Percentiles rank a stretch among this genome's conserved stretches.
phyloP scores from a whole-genome alignment of 2,797 vertebrate genomes.

The Peromyscus eremicus region DNA sequence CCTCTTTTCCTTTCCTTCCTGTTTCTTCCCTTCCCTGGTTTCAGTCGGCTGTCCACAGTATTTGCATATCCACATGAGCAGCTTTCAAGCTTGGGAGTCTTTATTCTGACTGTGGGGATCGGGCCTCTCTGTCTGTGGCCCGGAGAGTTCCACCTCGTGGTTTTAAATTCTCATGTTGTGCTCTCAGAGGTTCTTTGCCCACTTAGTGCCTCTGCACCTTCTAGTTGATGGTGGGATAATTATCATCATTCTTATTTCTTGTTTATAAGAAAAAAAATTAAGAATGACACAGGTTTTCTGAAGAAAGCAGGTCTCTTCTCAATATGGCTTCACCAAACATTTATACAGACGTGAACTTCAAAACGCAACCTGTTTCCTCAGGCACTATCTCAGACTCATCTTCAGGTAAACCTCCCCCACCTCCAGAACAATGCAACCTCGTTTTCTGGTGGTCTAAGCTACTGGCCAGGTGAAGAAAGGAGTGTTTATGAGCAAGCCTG shows the following conservation, averaged over 20 bases:
- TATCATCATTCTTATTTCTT: background rate
- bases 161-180: background rate
- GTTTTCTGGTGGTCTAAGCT: slow-evolving; percentile 11
- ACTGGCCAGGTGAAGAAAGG: background rate
- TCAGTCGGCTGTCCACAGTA: background rate
- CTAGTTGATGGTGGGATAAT: background rate
- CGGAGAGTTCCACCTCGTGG: background rate
- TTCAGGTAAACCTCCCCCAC: slow-evolving; percentile 52
- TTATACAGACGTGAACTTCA: slow-evolving; percentile 58
- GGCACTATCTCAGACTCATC: background rate
- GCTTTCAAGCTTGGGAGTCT: background rate
- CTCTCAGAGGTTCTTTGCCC: background rate
- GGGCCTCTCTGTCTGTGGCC: background rate
- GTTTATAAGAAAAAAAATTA: slow-evolving; percentile 27
- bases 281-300: background rate
- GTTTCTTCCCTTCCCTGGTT: background rate
- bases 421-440: background rate
- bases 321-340: slow-evolving; percentile 65
- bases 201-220: background rate
- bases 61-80: background rate
- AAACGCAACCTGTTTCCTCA: background rate
- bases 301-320: background rate
- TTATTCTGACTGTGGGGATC: background rate
- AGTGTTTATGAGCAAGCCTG: background rate
- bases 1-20: slow-evolving; percentile 60